phyloP scores from a whole-genome alignment of 2,888 invertebrate genomes.

The Orgyia antiqua region DNA sequence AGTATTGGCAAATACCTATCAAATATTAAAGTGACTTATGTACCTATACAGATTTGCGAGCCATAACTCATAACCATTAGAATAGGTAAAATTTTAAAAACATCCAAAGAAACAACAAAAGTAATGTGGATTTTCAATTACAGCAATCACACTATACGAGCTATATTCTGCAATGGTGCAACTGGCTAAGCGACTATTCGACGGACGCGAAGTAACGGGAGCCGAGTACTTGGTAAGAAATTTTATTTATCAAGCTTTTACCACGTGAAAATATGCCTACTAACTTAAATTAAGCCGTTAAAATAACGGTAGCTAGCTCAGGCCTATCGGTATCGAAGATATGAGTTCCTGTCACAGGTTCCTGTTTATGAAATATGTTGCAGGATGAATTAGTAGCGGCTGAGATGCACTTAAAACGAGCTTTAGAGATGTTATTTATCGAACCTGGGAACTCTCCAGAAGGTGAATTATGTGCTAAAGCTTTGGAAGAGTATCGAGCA shows the following conservation, averaged over 20 bases:
- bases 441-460: conserved; percentile 86
- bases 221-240: conserved; percentile 69
- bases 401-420: conserved; percentile 77
- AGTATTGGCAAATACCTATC: no score
- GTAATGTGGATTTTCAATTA: no score
- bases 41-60: no score
- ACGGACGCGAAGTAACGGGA: conserved; percentile 76
- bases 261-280: background rate
- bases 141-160: conserved; percentile 87
- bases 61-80: no score
- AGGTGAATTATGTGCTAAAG: conserved; percentile 82
- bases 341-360: no score
- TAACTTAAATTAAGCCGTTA: background rate
- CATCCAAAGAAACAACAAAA: no score
- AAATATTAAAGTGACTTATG: no score
- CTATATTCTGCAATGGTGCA: conserved; percentile 82
- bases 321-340: no score
- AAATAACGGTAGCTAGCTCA: no score
- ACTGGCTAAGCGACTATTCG: conserved; percentile 80
- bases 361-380: no score
- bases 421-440: conserved; percentile 82
- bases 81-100: no score
- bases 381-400: conserved; percentile 76
- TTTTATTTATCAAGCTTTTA: background rate
- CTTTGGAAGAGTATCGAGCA: conserved; percentile 81